Evolutionary conservation across 2,797 vertebrate species (phyloP).

Genomic region (Sebastes dallii): DNA sequence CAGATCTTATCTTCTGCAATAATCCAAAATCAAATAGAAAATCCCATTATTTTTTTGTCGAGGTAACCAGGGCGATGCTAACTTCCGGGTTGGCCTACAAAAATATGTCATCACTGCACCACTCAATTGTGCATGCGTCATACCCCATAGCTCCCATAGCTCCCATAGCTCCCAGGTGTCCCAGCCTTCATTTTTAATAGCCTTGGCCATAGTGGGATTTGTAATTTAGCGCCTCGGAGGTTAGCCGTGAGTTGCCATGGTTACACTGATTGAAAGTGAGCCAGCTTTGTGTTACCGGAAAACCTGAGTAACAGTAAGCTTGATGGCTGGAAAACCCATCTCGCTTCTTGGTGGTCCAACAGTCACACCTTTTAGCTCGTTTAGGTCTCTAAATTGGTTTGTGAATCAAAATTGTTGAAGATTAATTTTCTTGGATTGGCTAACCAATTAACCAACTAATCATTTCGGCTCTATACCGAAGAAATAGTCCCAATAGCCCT

Average conservation of each 20-base stretch:
- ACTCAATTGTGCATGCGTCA: background rate
- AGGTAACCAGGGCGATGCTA: too few relatives aligned
- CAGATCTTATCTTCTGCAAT: accelerated
- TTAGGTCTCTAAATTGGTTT: background rate
- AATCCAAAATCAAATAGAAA: too few relatives aligned
- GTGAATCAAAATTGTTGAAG: background rate
- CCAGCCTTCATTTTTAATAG: background rate
- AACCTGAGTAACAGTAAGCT: background rate
- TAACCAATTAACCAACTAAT: background rate
- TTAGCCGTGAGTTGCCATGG: background rate
- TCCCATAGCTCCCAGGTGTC: background rate
- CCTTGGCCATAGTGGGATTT: background rate
- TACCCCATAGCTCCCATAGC: background rate
- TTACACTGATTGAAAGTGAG: background rate
- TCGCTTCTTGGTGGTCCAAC: background rate
- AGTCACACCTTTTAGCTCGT: background rate
- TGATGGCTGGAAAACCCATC: background rate
- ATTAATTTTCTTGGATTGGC: background rate
- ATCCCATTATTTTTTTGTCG: too few relatives aligned
- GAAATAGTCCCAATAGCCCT: background rate
- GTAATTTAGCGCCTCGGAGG: background rate
- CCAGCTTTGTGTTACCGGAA: background rate
- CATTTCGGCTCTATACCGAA: background rate
- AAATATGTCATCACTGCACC: too few relatives aligned
- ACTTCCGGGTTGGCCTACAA: too few relatives aligned